Percentiles rank a stretch among this genome's conserved stretches.
phyloP scores from a whole-genome alignment of 2,888 invertebrate genomes.

The Zygaena filipendulae region DNA sequence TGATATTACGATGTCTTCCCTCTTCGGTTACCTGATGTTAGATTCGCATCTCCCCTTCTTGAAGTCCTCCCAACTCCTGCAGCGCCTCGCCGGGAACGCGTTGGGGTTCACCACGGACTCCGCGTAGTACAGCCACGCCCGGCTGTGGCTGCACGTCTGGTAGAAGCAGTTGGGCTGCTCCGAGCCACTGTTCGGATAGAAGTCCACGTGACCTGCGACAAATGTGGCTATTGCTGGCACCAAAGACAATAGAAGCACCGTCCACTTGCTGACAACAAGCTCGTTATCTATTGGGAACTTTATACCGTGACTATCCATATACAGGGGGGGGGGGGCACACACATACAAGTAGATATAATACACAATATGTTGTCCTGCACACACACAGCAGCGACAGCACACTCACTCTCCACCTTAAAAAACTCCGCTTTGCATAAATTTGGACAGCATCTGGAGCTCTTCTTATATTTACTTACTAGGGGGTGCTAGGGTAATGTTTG shows the following conservation, averaged over 20 bases:
- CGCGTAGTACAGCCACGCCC: constrained; percentile 34
- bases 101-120: constrained; percentile 27
- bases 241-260: neutral
- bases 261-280: constrained; percentile 5
- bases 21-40: constrained; percentile 24
- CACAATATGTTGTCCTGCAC: no score
- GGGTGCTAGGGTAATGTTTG: no score
- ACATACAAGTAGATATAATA: no score
- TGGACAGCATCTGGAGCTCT: no score
- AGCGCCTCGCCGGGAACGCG: constrained; percentile 32
- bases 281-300: constrained; percentile 1
- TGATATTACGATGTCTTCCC: neutral
- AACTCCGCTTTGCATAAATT: no score
- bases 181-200: constrained; percentile 43
- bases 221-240: no score
- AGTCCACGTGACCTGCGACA: constrained; percentile 51
- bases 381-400: no score
- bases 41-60: constrained; percentile 24
- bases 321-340: no score
- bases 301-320: no score
- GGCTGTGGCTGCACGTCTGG: constrained; percentile 48
- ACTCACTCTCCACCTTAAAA: no score
- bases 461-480: no score
- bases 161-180: constrained; percentile 45
- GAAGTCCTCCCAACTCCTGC: constrained; percentile 31